Evolutionary conservation across 2,113 vertebrate species (phyloP).

Genomic region (Amazona vittata): DNA sequence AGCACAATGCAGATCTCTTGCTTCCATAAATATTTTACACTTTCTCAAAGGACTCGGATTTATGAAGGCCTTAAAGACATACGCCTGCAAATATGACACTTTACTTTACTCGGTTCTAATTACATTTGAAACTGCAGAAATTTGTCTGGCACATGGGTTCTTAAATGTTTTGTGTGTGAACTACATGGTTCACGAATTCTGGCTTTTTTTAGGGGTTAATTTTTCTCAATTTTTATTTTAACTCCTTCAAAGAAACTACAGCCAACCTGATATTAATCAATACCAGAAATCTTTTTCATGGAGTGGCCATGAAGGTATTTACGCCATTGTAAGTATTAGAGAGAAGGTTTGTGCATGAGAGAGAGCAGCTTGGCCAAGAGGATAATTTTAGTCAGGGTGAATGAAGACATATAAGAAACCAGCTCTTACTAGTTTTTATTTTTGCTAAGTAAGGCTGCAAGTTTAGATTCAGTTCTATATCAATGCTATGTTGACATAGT

Average conservation of each 20-base stretch:
- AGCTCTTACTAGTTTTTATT: neutral
- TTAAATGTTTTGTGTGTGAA: neutral
- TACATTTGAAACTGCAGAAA: neutral
- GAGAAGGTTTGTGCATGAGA: neutral
- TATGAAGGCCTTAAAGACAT: neutral
- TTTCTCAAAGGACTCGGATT: neutral
- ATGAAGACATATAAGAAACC: neutral
- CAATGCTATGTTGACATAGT: neutral
- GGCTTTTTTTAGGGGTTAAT: neutral
- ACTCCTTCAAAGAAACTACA: neutral
- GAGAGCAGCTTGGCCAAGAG: neutral
- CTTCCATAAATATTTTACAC: neutral
- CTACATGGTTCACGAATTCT: neutral
- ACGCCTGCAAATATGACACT: neutral
- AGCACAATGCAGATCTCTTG: neutral
- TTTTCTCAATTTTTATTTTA: neutral
- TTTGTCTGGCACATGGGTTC: neutral
- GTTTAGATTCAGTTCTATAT: neutral
- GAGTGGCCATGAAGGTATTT: neutral
- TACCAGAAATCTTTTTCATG: neutral
- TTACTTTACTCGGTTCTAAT: neutral
- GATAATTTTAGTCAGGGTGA: neutral
- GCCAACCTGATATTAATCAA: neutral
- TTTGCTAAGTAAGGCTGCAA: neutral
- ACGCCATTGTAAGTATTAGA: neutral